Percentiles rank a stretch among this genome's conserved stretches.
phyloP scores from a whole-genome alignment of 2,797 vertebrate species.

The Neosilurus hyrtlii region DNA sequence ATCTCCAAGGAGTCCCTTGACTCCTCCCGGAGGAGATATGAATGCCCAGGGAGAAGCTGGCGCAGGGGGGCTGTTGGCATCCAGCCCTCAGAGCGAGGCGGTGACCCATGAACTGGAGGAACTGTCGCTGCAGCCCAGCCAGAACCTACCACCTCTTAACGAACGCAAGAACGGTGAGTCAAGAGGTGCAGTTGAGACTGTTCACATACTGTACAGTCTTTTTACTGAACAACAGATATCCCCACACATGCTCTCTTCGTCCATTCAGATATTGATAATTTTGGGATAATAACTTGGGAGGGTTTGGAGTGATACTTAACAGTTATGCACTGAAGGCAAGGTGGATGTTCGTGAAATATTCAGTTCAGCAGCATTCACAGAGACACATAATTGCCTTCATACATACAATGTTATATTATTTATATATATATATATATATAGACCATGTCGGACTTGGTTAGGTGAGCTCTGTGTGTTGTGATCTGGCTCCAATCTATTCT shows the following conservation, averaged over 20 bases:
- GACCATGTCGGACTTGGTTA: too few species aligned
- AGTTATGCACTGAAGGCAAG: too few species aligned
- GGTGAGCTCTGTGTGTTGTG: too few species aligned
- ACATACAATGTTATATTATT: too few species aligned
- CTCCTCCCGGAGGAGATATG: constrained; percentile 73
- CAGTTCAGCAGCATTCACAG: too few species aligned
- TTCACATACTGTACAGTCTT: background rate
- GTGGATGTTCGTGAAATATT: too few species aligned
- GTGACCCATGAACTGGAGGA: constrained; percentile 93
- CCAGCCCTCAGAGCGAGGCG: constrained; percentile 96
- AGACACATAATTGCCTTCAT: too few species aligned
- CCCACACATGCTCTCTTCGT: background rate
- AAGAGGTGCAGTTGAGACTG: background rate
- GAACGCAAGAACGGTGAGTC: constrained; percentile 93
- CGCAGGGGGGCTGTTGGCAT: constrained; percentile 74
- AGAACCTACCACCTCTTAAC: constrained; percentile 85
- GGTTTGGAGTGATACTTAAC: background rate
- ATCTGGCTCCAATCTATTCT: too few species aligned
- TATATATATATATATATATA: too few species aligned
- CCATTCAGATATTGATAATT: background rate
- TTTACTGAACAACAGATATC: background rate
- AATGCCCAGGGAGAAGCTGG: constrained; percentile 79
- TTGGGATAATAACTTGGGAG: too few species aligned
- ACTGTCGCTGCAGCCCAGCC: constrained; percentile 85
- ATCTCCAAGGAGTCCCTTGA: constrained; percentile 46